These are phyloP conservation scores for Phalacrocorax carbo DNA, from an alignment of 2,113 vertebrate species.

Conservation along the genomic window DNA sequence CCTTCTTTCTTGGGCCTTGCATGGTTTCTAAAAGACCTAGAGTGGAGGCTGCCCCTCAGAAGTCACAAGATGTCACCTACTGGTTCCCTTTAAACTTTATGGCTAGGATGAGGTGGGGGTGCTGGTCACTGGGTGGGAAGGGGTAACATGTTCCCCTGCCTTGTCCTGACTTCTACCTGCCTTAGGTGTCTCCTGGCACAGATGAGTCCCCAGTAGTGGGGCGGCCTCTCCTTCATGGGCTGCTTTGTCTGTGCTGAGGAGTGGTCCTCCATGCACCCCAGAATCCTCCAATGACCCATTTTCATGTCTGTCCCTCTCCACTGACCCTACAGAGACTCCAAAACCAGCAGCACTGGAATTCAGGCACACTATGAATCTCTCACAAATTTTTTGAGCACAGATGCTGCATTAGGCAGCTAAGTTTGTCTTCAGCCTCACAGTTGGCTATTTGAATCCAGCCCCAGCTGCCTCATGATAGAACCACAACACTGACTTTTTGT, in stretches of 20 bases:
- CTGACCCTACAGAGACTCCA: neutral
- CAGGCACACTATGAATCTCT: neutral
- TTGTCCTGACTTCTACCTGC: neutral
- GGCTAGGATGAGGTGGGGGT: neutral
- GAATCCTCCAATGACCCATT: neutral
- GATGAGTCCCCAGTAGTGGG: neutral
- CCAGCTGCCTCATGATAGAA: neutral
- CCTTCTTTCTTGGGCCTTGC: neutral
- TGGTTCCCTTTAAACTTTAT: neutral
- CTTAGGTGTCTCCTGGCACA: rapidly evolving
- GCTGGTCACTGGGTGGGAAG: neutral
- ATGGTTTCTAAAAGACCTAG: neutral
- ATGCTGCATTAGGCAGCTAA: neutral
- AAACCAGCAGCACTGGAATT: neutral
- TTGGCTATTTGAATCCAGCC: neutral
- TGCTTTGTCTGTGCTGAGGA: neutral
- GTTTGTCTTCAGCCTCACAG: neutral
- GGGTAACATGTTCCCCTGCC: rapidly evolving
- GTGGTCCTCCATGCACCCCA: neutral
- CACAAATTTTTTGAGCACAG: neutral
- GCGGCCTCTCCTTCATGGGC: neutral
- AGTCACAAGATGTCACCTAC: neutral
- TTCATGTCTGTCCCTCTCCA: neutral
- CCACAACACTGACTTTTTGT: neutral
- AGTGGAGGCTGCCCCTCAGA: neutral